A percentile compares a stretch with the other conserved stretches of the same genome.
phyloP scores from a whole-genome alignment of 1,140 invertebrate genomes.

The Ectropis grisescens region DNA sequence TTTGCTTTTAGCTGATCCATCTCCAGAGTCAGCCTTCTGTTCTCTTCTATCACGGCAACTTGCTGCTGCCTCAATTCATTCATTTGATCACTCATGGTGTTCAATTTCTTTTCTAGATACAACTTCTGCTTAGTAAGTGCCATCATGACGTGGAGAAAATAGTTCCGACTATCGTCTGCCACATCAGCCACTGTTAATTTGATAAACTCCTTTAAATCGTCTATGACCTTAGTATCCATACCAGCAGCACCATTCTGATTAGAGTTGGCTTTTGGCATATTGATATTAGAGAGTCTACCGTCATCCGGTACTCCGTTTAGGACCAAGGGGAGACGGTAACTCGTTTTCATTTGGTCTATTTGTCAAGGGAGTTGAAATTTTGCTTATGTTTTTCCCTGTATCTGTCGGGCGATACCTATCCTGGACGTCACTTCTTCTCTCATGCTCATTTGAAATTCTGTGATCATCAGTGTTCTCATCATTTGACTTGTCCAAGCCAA shows the following conservation, averaged over 20 bases:
- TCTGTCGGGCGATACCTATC: constrained; percentile 40
- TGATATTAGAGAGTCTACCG: constrained; percentile 22
- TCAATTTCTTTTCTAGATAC: constrained; percentile 57
- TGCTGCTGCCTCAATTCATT: constrained; percentile 44
- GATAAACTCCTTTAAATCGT: constrained; percentile 64
- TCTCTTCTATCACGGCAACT: constrained; percentile 51
- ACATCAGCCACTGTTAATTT: constrained; percentile 50
- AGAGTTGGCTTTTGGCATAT: constrained; percentile 24
- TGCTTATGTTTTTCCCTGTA: constrained; percentile 46
- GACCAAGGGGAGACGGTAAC: constrained; percentile 37
- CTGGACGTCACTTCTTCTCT: constrained; percentile 35
- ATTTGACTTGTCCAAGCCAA: constrained; percentile 51
- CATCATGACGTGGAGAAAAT: constrained; percentile 59
- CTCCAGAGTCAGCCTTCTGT: constrained; percentile 55
- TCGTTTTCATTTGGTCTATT: constrained; percentile 32
- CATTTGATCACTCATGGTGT: constrained; percentile 42
- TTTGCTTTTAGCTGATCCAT: constrained; percentile 52
- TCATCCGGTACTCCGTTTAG: constrained; percentile 36
- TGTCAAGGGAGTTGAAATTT: constrained; percentile 50
- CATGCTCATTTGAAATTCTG: constrained; percentile 32
- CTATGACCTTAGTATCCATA: constrained; percentile 30
- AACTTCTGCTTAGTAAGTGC: constrained; percentile 60
- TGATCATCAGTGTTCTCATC: constrained; percentile 32
- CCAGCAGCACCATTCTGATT: constrained; percentile 13
- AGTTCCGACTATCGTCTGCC: constrained; percentile 53